Evolutionary conservation across 2,888 invertebrate species (phyloP).

Genomic region (Bombyx huttoni): DNA sequence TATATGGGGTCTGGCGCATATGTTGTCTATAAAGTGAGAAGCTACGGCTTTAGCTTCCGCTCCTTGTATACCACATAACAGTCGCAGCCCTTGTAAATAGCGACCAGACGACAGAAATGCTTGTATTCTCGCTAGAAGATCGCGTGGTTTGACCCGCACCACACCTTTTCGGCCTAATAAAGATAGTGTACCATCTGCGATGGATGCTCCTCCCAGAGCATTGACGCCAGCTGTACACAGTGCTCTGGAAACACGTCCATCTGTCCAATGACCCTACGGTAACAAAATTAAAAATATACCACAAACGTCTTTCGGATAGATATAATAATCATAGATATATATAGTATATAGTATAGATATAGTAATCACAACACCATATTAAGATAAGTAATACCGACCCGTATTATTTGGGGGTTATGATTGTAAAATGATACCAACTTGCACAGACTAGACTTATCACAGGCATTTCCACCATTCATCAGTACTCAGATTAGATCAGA

Average conservation of each 20-base stretch:
- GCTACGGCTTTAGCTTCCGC: conserved; percentile 34
- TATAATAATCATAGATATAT: too few species aligned
- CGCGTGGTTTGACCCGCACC: conserved; percentile 75
- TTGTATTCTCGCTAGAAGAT: conserved; percentile 66
- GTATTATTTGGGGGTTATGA: too few species aligned
- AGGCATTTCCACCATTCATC: too few species aligned
- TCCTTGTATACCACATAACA: conserved; percentile 39
- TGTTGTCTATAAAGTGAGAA: conserved; percentile 28
- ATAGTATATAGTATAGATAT: too few species aligned
- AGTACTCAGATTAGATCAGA: too few species aligned
- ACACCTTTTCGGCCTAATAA: conserved; percentile 75
- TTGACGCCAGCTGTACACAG: conserved; percentile 72
- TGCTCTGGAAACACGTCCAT: conserved; percentile 87
- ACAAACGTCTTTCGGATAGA: too few species aligned
- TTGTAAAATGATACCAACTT: too few species aligned
- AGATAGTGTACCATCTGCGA: conserved; percentile 68
- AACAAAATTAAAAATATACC: not conserved
- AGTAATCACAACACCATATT: too few species aligned
- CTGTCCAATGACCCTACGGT: conserved; percentile 88
- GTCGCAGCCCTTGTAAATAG: conserved; percentile 52
- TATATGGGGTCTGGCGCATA: conserved; percentile 45
- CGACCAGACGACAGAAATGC: conserved; percentile 74
- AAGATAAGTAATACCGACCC: too few species aligned
- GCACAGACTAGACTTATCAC: too few species aligned
- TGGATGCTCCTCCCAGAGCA: conserved; percentile 60